Conservation (phyloP, 1,140 invertebrate species). For the Panagrolaimus sp. region DNA sequence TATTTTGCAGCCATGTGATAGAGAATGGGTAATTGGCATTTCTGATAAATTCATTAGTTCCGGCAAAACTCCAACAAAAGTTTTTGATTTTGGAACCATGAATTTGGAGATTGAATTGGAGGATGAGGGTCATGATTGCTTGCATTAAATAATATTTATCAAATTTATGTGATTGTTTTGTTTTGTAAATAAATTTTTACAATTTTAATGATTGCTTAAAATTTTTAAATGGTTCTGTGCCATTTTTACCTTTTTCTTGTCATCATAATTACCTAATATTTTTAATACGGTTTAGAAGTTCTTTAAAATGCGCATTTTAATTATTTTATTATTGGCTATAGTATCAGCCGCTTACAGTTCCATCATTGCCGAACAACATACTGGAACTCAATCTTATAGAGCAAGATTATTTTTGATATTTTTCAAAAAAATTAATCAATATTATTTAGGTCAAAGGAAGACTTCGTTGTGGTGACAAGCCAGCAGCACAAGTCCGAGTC, state of each 20-base stretch:
- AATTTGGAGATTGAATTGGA: slow-evolving; percentile 55
- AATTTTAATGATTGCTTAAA: background rate
- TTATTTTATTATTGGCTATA: slow-evolving; percentile 20
- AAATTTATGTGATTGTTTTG: slow-evolving; percentile 14
- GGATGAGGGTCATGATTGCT: slow-evolving; percentile 50
- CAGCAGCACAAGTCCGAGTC: slow-evolving; percentile 51
- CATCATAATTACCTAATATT: too few relatives aligned
- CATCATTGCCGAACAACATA: slow-evolving; percentile 49
- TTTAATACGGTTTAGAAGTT: background rate
- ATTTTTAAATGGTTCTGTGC: slow-evolving; percentile 9
- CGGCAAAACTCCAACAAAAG: background rate
- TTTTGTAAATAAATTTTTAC: slow-evolving; percentile 2
- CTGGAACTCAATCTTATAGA: slow-evolving; percentile 51
- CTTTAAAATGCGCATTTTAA: slow-evolving; percentile 20
- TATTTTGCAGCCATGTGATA: slow-evolving; percentile 52
- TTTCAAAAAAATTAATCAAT: background rate
- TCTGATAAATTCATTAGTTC: slow-evolving; percentile 55
- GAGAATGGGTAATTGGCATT: slow-evolving; percentile 56
- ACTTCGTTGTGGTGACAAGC: slow-evolving; percentile 49
- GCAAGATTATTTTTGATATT: slow-evolving; percentile 35
- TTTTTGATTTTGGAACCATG: slow-evolving; percentile 17
- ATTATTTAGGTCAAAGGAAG: slow-evolving; percentile 46
- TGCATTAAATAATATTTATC: slow-evolving; percentile 29
- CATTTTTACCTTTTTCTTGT: slow-evolving; percentile 10
- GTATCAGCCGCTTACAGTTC: slow-evolving; percentile 19